These are phyloP conservation scores for Cecidostiba fungosa DNA, from an alignment of 2,888 invertebrate species.

Conservation along the genomic window DNA sequence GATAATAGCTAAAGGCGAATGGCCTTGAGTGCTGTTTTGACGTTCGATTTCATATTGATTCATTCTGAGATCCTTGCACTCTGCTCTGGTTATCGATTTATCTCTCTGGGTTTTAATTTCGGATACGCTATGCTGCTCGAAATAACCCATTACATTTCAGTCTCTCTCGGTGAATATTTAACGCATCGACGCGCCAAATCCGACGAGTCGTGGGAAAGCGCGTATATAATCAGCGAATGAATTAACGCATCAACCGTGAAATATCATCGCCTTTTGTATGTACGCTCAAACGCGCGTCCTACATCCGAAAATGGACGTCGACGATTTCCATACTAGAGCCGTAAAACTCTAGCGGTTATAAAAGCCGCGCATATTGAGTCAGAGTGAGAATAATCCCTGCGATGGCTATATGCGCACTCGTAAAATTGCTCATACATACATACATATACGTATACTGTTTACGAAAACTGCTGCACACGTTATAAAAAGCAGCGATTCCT, in stretches of 20 bases:
- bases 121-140: neutral
- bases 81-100: neutral
- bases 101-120: neutral
- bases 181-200: neutral
- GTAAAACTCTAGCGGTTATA: neutral
- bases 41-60: neutral
- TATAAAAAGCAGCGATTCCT: neutral
- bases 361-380: neutral
- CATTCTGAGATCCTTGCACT: no score
- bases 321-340: neutral
- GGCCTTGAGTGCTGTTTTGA: neutral
- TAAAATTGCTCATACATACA: neutral
- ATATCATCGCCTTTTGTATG: neutral
- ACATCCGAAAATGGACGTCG: neutral
- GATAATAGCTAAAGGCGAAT: neutral
- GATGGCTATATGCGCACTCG: neutral
- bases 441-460: no score
- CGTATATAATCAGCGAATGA: neutral
- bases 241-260: neutral
- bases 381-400: neutral
- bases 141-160: neutral
- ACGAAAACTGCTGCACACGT: neutral
- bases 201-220: neutral
- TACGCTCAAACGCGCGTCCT: neutral
- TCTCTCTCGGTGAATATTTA: neutral